phyloP scores from a whole-genome alignment of 2,113 vertebrate genomes.

The Alectura lathami region DNA sequence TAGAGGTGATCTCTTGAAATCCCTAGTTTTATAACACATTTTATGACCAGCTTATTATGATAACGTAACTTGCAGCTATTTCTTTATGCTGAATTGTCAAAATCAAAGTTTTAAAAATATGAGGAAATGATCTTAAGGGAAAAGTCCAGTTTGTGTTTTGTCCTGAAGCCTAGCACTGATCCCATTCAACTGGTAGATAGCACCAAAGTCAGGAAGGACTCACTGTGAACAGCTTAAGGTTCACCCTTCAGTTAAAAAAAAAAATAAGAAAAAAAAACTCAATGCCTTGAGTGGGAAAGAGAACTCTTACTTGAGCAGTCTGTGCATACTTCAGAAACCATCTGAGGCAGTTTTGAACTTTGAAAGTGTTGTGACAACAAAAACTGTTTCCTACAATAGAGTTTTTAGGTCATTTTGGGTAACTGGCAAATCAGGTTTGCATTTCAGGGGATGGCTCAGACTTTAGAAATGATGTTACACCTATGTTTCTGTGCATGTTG shows the following conservation, averaged over 20 bases:
- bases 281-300: not conserved
- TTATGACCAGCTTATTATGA: not conserved
- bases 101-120: not conserved
- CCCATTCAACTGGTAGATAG: not conserved
- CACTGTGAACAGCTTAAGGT: not conserved
- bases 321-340: not conserved
- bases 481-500: not conserved
- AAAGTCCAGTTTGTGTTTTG: not conserved
- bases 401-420: not conserved
- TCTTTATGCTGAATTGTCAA: not conserved
- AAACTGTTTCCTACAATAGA: not conserved
- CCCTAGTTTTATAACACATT: not conserved
- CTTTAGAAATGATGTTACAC: not conserved
- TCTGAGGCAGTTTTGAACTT: not conserved
- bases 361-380: not conserved
- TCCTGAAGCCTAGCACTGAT: not conserved
- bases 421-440: not conserved
- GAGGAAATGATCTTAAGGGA: not conserved
- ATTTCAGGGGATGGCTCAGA: not conserved
- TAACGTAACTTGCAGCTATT: not conserved
- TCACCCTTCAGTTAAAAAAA: not conserved
- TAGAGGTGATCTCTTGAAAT: not conserved
- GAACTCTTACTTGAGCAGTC: not conserved
- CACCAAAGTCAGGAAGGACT: not conserved
- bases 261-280: not conserved